Evolutionary conservation across 92 coral and sea anemone species (phyloP).

Genomic region (Actinostola sp.): DNA sequence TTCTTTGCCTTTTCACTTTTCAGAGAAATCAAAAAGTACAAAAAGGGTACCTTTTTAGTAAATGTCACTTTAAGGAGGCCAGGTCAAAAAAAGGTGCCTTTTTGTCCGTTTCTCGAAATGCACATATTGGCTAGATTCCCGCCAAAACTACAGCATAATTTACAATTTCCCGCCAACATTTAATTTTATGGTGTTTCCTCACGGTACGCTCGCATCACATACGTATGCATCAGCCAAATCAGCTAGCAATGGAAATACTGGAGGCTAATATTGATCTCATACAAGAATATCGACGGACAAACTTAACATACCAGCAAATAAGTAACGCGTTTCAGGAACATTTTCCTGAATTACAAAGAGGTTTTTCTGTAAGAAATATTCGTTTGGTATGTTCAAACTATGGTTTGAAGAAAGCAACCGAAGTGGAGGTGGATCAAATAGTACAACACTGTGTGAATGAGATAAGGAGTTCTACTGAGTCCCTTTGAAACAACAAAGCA

Average conservation of each 20-base stretch:
- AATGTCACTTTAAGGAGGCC: no score
- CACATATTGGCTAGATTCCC: no score
- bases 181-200: no score
- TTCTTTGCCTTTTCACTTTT: no score
- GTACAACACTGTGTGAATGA: constrained; percentile 15
- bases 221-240: no score
- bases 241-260: constrained; percentile 3
- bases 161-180: no score
- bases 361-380: constrained; percentile 8
- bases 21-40: no score
- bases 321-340: neutral
- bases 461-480: neutral
- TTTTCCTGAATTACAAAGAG: constrained; percentile 7
- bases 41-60: no score
- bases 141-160: no score
- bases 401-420: constrained; percentile 11
- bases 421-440: constrained; percentile 8
- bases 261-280: constrained; percentile 3
- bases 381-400: neutral
- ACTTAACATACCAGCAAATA: constrained; percentile 13
- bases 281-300: neutral
- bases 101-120: no score
- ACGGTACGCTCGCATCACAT: no score
- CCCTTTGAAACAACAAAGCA: neutral
- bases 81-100: no score